Base-by-base conservation (phyloP, 2,888 invertebrate genomes). In the Metopia argyrocephala region DNA sequence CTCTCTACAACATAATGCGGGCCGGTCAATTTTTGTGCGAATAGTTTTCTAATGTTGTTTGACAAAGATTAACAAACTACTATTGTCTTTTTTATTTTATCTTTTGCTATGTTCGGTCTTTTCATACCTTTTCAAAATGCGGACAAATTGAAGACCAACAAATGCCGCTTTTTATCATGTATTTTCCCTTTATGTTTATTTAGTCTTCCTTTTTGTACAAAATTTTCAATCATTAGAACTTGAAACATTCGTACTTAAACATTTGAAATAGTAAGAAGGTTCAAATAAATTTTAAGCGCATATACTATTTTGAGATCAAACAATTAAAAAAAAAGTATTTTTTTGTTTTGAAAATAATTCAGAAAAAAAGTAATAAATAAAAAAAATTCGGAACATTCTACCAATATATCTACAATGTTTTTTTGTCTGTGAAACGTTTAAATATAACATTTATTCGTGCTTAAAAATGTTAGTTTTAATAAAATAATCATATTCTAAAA, bases 101-200 rank as follows among this genome's bases (percentile, higher is more conserved):
- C 46, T 27, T 21, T 20, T 38, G 46, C 38, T 18, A 5, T n/a
- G n/a, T n/a, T 48, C 4, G 21, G 52, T 66, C 25, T 66, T 70
- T 71, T 59, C 46, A 66, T 66, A 62, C 62, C 12, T 75, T 52
- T 52, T 59, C 46, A 64, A 78, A 84, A 83, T 83, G 83, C 84
- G 84, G 68, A 70, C 83, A 83, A 75, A 79, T 38, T 78, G 84
- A 84, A 84, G 83, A 82, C 84, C 61, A 68, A 79, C 83, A 84
- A 84, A 78, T 84, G 84, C 78, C 38, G 50, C 50, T 38, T 56
- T 45, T 20, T 18, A 46, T 21, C 54, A 27, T 28, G 28, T n/a
- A 52, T 70, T 15, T 50, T 20, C 48, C 5, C 48, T 50, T 21
- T 59, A 54, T 45, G 48, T 45, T 59, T 28, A 52, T 28, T n/a